phyloP scores from a whole-genome alignment of 2,888 invertebrate genomes.

The Cataglyphis albicans region DNA sequence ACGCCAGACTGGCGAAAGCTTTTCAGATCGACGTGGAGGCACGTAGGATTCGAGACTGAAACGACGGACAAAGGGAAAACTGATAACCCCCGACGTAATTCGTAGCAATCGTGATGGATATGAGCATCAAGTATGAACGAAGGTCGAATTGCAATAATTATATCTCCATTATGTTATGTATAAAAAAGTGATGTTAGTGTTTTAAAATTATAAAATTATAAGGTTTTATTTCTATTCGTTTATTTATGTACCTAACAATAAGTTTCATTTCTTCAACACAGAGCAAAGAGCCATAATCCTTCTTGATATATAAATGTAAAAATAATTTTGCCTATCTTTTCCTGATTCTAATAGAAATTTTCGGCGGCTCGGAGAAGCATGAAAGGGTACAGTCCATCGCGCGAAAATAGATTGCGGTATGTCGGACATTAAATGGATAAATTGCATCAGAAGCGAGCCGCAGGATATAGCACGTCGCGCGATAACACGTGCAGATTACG shows the following conservation, averaged over 20 bases:
- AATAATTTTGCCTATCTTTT: conserved; percentile 5
- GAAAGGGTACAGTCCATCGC: conserved; percentile 40
- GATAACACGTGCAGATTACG: conserved; percentile 62
- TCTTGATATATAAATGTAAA: neutral
- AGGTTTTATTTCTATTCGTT: neutral
- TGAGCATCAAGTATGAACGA: neutral
- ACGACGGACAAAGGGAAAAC: conserved; percentile 61
- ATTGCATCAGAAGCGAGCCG: conserved; percentile 54
- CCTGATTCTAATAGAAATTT: conserved; percentile 29
- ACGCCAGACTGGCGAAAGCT: conserved; percentile 68
- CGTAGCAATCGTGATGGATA: conserved; percentile 39
- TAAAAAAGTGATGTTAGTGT: neutral
- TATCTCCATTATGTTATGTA: neutral
- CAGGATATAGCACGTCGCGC: conserved; percentile 42
- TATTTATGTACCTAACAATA: neutral
- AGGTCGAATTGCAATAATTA: conserved; percentile 21
- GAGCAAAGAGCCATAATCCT: neutral
- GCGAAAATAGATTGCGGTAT: conserved; percentile 52
- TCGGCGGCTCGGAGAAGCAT: conserved; percentile 16
- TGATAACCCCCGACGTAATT: conserved; percentile 69
- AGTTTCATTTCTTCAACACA: neutral
- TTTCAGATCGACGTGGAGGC: conserved; percentile 71
- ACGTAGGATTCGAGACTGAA: conserved; percentile 54
- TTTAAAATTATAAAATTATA: neutral
- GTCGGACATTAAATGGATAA: conserved; percentile 54